Evolutionary conservation across 2,113 vertebrate species (phyloP).

Genomic region (Oriolus oriolus): DNA sequence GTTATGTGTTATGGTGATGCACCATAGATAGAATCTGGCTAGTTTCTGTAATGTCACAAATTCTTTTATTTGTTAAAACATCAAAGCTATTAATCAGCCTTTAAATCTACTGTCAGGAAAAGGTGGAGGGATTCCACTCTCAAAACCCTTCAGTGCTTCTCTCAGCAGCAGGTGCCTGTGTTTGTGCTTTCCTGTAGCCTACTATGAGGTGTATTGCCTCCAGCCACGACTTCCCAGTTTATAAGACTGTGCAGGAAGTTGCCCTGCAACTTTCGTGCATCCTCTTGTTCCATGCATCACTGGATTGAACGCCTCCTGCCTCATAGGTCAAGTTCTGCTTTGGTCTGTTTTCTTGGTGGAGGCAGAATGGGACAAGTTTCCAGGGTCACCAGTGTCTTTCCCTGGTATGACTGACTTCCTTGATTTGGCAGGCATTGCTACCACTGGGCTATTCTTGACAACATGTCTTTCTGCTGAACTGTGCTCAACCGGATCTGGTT

Average conservation of each 20-base stretch:
- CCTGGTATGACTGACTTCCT: neutral
- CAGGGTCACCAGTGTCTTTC: neutral
- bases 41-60: neutral
- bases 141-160: neutral
- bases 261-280: neutral
- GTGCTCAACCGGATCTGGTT: neutral
- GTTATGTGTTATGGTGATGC: neutral
- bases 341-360: neutral
- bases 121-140: neutral
- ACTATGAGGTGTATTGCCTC: neutral
- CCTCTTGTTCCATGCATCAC: neutral
- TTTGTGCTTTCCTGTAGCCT: neutral
- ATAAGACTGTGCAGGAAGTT: neutral
- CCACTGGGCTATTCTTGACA: neutral
- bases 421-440: neutral
- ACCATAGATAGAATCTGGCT: neutral
- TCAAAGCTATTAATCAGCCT: neutral
- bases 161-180: neutral
- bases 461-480: neutral
- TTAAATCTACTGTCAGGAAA: neutral
- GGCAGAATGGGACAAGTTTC: neutral
- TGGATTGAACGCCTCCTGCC: neutral
- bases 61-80: neutral
- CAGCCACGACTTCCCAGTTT: neutral
- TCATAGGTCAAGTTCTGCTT: neutral